phyloP scores from a whole-genome alignment of 2,797 vertebrate genomes.

The Crypturellus tataupa region DNA sequence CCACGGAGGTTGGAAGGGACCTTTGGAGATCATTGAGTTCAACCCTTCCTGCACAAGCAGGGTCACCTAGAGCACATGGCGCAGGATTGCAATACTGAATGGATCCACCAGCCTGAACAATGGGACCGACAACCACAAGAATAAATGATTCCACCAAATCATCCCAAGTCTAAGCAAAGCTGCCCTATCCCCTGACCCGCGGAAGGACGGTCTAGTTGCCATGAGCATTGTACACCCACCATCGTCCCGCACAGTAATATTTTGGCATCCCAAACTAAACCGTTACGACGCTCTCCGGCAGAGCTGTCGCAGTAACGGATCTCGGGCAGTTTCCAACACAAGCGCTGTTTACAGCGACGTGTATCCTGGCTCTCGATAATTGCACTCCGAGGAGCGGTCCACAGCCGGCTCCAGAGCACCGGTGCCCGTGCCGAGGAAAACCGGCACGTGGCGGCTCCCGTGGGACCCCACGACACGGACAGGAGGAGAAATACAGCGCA shows the following conservation, averaged over 20 bases:
- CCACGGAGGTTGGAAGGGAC: too few species aligned
- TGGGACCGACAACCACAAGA: neutral
- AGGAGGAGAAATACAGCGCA: neutral
- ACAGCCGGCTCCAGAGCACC: neutral
- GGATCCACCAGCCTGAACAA: neutral
- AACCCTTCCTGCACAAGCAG: too few species aligned
- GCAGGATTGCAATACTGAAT: too few species aligned
- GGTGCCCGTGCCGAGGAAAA: neutral
- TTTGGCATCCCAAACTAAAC: neutral
- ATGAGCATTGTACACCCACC: accelerated
- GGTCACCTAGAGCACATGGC: too few species aligned
- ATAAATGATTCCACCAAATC: neutral
- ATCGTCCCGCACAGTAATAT: neutral
- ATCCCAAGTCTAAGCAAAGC: neutral
- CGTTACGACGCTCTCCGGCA: neutral
- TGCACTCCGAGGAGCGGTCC: neutral
- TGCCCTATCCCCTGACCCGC: accelerated
- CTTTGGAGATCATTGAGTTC: too few species aligned
- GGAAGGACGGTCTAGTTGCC: neutral
- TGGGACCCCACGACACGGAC: neutral
- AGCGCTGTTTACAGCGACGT: neutral
- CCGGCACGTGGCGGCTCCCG: accelerated
- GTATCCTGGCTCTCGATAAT: neutral
- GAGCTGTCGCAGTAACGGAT: neutral
- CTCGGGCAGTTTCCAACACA: neutral